A percentile compares a stretch with the other conserved stretches of the same genome.
phyloP scores from a whole-genome alignment of 2,113 vertebrate species.

The Sitta europaea region DNA sequence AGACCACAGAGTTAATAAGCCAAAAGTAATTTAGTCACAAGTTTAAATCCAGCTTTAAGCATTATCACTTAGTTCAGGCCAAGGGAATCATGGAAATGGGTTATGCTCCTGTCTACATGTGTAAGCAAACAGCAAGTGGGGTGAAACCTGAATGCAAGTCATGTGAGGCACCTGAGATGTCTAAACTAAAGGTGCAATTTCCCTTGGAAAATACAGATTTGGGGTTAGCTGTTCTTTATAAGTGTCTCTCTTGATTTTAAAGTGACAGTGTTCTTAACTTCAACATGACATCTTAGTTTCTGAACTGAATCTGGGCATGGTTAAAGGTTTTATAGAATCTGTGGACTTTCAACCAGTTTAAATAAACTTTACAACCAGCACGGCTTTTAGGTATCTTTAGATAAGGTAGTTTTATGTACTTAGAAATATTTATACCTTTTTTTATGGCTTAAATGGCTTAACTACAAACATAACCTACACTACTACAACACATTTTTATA shows the following conservation, averaged over 20 bases:
- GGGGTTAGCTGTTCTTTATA: neutral
- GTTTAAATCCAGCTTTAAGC: neutral
- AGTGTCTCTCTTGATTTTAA: neutral
- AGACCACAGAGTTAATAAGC: neutral
- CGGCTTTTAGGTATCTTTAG: neutral
- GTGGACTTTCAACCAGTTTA: neutral
- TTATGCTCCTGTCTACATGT: neutral
- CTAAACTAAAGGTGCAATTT: neutral
- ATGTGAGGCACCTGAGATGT: neutral
- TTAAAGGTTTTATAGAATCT: neutral
- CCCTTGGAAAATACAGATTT: neutral
- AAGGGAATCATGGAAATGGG: neutral
- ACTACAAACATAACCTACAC: neutral
- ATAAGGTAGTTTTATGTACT: neutral
- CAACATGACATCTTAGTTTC: neutral
- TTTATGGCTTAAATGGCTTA: neutral
- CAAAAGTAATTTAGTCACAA: neutral
- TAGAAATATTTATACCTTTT: neutral
- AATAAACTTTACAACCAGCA: neutral
- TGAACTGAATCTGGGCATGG: neutral
- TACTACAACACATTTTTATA: neutral
- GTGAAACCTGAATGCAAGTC: neutral
- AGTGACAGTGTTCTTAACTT: neutral
- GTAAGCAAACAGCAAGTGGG: neutral
- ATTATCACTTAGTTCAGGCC: neutral